phyloP scores from a whole-genome alignment of 2,113 vertebrate genomes.

The Nesogale talazaci region DNA sequence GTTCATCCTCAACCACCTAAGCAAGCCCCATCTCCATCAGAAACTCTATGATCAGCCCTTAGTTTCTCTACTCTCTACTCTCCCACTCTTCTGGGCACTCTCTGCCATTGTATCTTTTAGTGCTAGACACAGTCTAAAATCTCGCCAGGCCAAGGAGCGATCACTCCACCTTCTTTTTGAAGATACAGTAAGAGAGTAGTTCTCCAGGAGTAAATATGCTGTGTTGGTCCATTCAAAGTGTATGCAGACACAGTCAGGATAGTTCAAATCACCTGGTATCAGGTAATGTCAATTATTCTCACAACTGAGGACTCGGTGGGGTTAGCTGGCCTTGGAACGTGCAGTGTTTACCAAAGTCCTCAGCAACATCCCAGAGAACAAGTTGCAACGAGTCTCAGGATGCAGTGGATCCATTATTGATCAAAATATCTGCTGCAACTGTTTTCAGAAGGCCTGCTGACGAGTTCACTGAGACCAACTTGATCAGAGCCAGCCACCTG shows the following conservation, averaged over 20 bases:
- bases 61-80: not conserved
- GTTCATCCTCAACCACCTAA: not conserved
- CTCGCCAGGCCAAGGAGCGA: not conserved
- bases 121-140: not conserved
- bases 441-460: not conserved
- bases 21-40: not conserved
- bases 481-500: not conserved
- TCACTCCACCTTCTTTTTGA: not conserved
- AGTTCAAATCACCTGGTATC: not conserved
- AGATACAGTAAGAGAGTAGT: not conserved
- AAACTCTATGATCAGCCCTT: no score
- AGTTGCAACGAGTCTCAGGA: not conserved
- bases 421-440: not conserved
- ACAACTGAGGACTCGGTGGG: not conserved
- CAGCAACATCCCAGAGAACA: not conserved
- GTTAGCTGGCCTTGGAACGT: not conserved
- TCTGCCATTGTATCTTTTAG: not conserved
- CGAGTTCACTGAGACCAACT: not conserved
- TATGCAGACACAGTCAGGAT: not conserved
- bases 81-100: not conserved
- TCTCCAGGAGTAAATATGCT: not conserved
- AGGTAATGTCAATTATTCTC: not conserved
- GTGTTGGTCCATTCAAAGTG: not conserved
- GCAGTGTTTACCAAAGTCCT: not conserved
- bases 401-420: constrained; percentile 12